Conservation (phyloP, 2,888 invertebrate species). For the Hirtodrosophila trivittata region DNA sequence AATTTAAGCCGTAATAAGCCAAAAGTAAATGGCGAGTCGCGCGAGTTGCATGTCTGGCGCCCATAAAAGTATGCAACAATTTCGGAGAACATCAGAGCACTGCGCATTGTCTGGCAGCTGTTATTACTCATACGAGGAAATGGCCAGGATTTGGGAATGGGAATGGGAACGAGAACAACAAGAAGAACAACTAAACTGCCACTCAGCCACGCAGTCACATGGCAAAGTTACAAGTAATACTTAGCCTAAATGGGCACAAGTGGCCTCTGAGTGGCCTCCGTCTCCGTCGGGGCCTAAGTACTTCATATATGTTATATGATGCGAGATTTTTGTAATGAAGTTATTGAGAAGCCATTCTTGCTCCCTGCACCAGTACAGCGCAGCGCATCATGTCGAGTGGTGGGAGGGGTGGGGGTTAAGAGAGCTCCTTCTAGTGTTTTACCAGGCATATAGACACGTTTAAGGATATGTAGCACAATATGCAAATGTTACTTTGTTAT, state of each 20-base stretch:
- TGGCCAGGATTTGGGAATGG: background rate
- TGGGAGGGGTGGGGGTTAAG: too few relatives aligned
- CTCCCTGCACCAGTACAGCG: slow-evolving; percentile 19
- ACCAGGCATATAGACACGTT: slow-evolving; percentile 34
- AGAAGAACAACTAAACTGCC: slow-evolving; percentile 50
- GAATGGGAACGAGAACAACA: slow-evolving; percentile 12
- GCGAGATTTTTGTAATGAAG: slow-evolving; percentile 74
- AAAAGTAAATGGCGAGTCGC: slow-evolving; percentile 35
- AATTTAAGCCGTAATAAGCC: slow-evolving; percentile 57
- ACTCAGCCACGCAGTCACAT: slow-evolving; percentile 72
- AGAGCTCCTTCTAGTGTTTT: slow-evolving; percentile 12
- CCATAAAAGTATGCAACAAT: slow-evolving; percentile 70
- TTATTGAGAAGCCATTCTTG: slow-evolving; percentile 58
- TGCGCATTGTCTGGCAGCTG: slow-evolving; percentile 65
- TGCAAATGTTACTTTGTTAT: slow-evolving; percentile 81
- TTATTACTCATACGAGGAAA: slow-evolving; percentile 33
- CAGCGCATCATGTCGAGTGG: too few relatives aligned
- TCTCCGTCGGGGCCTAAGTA: slow-evolving; percentile 20
- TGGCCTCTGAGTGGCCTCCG: slow-evolving; percentile 38
- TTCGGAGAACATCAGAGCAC: slow-evolving; percentile 46
- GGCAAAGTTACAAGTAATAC: slow-evolving; percentile 78
- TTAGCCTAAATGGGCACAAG: slow-evolving; percentile 76
- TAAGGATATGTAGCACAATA: slow-evolving; percentile 75
- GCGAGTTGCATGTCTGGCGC: slow-evolving; percentile 60
- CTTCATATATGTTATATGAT: slow-evolving; percentile 58